Conservation (phyloP, 2,113 vertebrate genomes). For the Oreochromis tanganicae region DNA sequence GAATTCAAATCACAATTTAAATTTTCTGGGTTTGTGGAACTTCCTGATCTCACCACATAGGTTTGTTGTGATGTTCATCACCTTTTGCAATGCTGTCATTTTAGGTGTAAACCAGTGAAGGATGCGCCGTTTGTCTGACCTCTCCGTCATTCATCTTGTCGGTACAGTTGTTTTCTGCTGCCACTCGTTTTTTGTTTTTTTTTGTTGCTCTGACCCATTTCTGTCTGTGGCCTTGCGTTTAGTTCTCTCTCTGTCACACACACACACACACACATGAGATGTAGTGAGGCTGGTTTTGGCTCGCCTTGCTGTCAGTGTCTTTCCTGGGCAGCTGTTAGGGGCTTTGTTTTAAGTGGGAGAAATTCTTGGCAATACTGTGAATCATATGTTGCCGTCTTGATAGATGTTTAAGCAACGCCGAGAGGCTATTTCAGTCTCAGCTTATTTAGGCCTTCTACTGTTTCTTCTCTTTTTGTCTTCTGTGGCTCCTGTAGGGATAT, state of each 20-base stretch:
- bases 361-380: conserved; percentile 33
- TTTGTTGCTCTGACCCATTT: background rate
- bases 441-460: background rate
- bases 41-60: background rate
- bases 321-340: conserved; percentile 19
- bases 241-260: background rate
- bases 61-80: background rate
- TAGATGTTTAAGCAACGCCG: conserved; percentile 38
- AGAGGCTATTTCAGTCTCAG: conserved; percentile 1
- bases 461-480: background rate
- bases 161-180: conserved; percentile 1
- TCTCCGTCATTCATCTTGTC: conserved; percentile 18
- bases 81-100: background rate
- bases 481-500: background rate
- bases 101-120: background rate
- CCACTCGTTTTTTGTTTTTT: background rate
- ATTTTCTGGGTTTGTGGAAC: background rate
- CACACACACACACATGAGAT: background rate
- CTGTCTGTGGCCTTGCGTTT: background rate
- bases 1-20: background rate
- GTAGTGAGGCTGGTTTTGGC: background rate
- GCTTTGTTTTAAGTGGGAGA: conserved; percentile 22
- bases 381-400: conserved; percentile 38
- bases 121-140: conserved; percentile 4
- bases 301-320: conserved; percentile 5